Base-by-base conservation (phyloP, 2,113 vertebrate genomes). In the Melanerpes formicivorus region DNA sequence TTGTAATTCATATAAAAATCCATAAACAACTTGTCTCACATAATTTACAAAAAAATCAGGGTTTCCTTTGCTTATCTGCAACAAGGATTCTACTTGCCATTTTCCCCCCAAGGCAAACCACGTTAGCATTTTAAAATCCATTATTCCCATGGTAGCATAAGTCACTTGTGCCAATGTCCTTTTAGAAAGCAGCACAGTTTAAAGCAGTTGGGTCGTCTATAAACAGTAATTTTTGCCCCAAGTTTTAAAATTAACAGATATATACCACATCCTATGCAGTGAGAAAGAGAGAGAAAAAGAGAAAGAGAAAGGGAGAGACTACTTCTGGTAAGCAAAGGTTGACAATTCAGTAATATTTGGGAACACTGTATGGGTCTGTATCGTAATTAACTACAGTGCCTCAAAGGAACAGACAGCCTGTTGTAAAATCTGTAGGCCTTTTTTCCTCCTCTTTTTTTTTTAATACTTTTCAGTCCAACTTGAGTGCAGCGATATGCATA, bases 11-110 rank as follows among this genome's bases (percentile, higher is more conserved):
- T 98, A 98, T 98, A 98, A 98, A 98, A 98, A 99, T 98, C 98
- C 98, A 98, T 98, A 98, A 99, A 99, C 98, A 98, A 98, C 97
- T 98, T 97, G 98, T 98, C 98, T 99, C 97, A 98, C 98, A 99
- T 98, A 98, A 99, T 99, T 99, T 99, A 99, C 99, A 99, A 99
- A 98, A 98, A 97, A 98, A 98, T 97, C 98, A 97, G 97, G 97
- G 97, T 98, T 98, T 98, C 98, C 98, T 98, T 98, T 98, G 98
- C 98, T 98, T 96, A 97, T 97, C 96, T 96, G 97, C 97, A 98
- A 98, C 97, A 97, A 97, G 97, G 98, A 97, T 98, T 98, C 95
- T 97, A 98, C 97, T 98, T 97, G 97, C 97, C 91, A 46, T 95
- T 97, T 86, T 69, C 88, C 92, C 96, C 97, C 97, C 96, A 95